Evolutionary conservation across 2,888 invertebrate genomes (phyloP), one percentile per base, ranked within the genome.

Genomic region (Synergus umbraculus): DNA sequence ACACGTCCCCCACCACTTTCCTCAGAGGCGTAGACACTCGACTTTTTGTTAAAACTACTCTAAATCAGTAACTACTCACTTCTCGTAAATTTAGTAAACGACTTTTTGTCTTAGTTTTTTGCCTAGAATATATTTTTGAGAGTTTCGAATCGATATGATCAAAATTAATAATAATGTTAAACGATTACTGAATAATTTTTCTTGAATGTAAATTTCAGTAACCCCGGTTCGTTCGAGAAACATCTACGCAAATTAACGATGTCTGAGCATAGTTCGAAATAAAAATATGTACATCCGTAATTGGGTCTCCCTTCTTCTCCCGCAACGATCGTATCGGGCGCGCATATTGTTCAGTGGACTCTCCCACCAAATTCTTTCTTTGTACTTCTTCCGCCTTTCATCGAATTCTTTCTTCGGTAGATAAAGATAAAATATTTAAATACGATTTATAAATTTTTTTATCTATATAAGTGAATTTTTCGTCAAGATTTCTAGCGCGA

Each of bases 231-330:
- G 5, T 54, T 29, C n/a, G 22, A 8, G 49, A 49, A 69, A 49
- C 46, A 8, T 69, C 54, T 73, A 54, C 81, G 77, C 58, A 81
- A 81, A 83, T 83, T 83, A 83, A 81, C 79, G 78, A 82, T 58
- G 58, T 54, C 54, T 41, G 54, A 49, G 37, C 54, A 37, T 73
- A n/a, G n/a, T 37, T 73, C 54, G 73, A 41, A 49, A 73, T 73
- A 73, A 73, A 73, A 83, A 83, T 80, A 83, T 77, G 83, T 82
- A 79, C 79, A 82, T 81, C 78, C 76, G 79, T 79, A 82, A 83
- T 82, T 82, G 78, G 79, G 54, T 49, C 69, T 79, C 73, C 65
- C 83, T 78, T 81, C 77, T 76, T 76, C 76, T 69, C 80, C 12
- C 64, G 18, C 78, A 65, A 63, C 77, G 82, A 82, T 83, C 78